Evolutionary conservation across 2,888 invertebrate species (phyloP), one percentile per base, ranked within the genome.

Genomic region (Ypsolopha sequella): DNA sequence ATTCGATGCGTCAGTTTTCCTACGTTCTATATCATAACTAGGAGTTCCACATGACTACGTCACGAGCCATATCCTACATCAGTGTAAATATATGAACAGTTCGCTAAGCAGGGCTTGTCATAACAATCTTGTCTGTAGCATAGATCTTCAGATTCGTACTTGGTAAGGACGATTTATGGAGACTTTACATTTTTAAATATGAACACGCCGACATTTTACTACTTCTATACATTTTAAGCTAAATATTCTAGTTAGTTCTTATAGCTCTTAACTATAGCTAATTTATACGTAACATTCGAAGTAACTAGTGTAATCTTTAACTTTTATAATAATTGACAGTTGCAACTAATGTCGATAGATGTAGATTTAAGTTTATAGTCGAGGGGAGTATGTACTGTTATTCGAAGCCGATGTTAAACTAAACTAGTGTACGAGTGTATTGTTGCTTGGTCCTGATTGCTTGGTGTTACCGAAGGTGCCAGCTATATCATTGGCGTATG

Each of bases 401-500:
- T n/a, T n/a, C n/a, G n/a, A n/a, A n/a, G n/a, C n/a, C 11, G n/a
- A 13, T 47, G 47, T 50, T 36, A 36, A 36, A 47, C 11, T 47
- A 47, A 36, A 24, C 36, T 36, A 33, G 47, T 36, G 36, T 47
- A 24, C 24, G 62, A 63, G 64, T 56, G 41, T 60, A 62, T 59
- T 73, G 65, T 73, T 73, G 73, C 71, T 72, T 70, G 78, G 70
- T 79, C 68, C 80, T 82, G 81, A 87, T 85, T 80, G 80, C 78
- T 82, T 87, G 80, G 80, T 87, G 84, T 88, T 88, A 88, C 88
- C 80, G 86, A 91, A 95, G 97, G 95, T 96, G 90, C 97, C 97
- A 89, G 97, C 97, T 90, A 98, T 97, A 90, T 97, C 97, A 88
- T 93, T 98, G 91, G 97, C 97, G 90, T 98, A 98, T 90, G 97